Conservation (phyloP, 2,888 invertebrate genomes). For the Linyphia triangularis region DNA sequence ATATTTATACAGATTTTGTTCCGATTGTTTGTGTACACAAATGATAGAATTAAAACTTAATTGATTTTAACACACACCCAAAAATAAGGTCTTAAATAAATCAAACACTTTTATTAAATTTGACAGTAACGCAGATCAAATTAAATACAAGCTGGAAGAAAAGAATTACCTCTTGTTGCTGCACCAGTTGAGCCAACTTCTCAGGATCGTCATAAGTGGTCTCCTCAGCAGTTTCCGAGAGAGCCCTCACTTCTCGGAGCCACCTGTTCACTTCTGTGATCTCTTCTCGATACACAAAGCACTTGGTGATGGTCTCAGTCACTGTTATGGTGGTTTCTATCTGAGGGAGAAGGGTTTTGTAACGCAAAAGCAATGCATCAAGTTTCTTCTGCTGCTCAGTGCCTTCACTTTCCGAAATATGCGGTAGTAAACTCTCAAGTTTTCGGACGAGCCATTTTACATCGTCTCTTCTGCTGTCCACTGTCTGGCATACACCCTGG, state of each 20-base stretch:
- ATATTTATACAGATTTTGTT: too few relatives aligned
- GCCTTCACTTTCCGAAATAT: slow-evolving; percentile 89
- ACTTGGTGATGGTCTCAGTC: slow-evolving; percentile 94
- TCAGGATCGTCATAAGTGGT: slow-evolving; percentile 86
- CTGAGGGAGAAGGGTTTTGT: slow-evolving; percentile 75
- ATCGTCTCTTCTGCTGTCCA: slow-evolving; percentile 92
- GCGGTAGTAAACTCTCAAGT: slow-evolving; percentile 90
- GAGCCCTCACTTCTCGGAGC: slow-evolving; percentile 87
- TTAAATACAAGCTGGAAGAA: too few relatives aligned
- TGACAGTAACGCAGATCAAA: too few relatives aligned
- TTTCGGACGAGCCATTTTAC: slow-evolving; percentile 97
- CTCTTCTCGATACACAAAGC: slow-evolving; percentile 93
- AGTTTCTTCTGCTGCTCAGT: slow-evolving; percentile 89
- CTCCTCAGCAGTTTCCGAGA: slow-evolving; percentile 83
- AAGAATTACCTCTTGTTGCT: slow-evolving; percentile 87
- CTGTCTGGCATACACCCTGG: slow-evolving; percentile 92
- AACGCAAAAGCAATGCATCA: slow-evolving; percentile 88
- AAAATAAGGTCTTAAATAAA: too few relatives aligned
- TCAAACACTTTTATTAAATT: too few relatives aligned
- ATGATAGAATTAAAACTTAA: too few relatives aligned
- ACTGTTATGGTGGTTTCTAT: slow-evolving; percentile 83
- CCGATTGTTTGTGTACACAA: too few relatives aligned
- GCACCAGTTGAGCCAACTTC: slow-evolving; percentile 87
- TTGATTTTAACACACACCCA: too few relatives aligned
- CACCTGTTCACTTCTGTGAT: slow-evolving; percentile 86